phyloP scores from a whole-genome alignment of 2,888 invertebrate species.

The Ochropleura leucogaster region DNA sequence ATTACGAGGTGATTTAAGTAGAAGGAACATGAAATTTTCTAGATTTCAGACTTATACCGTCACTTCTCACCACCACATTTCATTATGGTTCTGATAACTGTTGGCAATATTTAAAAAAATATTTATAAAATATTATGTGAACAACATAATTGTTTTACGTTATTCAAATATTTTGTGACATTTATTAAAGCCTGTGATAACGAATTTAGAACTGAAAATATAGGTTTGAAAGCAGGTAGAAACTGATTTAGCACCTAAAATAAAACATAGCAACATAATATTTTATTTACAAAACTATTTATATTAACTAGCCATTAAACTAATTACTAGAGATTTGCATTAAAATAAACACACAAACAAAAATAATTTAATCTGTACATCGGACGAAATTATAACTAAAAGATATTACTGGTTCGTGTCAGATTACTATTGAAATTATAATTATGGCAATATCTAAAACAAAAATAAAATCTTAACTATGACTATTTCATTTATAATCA shows the following conservation, averaged over 20 bases:
- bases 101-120: constrained; percentile 77
- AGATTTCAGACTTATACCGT: constrained; percentile 82
- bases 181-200: constrained; percentile 77
- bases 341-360: constrained; percentile 84
- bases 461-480: constrained; percentile 73
- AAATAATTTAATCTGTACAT: constrained; percentile 89
- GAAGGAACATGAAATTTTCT: constrained; percentile 85
- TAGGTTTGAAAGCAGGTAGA: constrained; percentile 70
- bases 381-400: constrained; percentile 75
- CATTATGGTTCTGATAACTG: constrained; percentile 88
- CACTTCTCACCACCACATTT: constrained; percentile 87
- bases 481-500: constrained; percentile 71
- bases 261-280: constrained; percentile 85
- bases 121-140: constrained; percentile 64
- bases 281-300: constrained; percentile 86
- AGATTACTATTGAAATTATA: constrained; percentile 77
- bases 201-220: constrained; percentile 61
- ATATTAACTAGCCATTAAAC: constrained; percentile 84
- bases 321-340: constrained; percentile 82
- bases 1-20: constrained; percentile 91
- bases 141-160: constrained; percentile 59
- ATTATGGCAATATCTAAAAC: constrained; percentile 84
- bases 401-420: constrained; percentile 80
- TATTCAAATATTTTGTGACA: constrained; percentile 80
- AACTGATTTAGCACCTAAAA: constrained; percentile 87